Base-by-base conservation (phyloP, 2,797 vertebrate genomes). In the Platyrinchus mystaceus region DNA sequence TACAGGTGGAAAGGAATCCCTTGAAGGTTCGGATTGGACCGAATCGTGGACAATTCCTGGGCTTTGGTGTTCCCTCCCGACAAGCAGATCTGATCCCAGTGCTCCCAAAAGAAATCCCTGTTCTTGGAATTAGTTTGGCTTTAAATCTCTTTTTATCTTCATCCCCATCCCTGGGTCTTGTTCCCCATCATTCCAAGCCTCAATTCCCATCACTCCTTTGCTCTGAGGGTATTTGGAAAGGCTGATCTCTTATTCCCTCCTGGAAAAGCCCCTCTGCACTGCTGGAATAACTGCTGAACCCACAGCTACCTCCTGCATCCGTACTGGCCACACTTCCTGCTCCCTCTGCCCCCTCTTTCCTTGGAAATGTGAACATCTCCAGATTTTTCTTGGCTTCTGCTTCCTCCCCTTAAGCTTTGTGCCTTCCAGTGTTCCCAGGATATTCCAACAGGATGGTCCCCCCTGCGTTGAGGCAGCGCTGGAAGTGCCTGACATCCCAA, bases 371-470 rank as follows among this genome's bases (percentile, higher is more conserved):
- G 16, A 56, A 49, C 59, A 12, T 44, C 84, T 92, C 60, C 63
- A 47, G 16, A 6, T 53, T 34, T 49, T 76, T 46, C 39, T 86
- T 68, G 60, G 49, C 74, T 92, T 89, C 69, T 78, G 60, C 47
- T 81, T 79, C 78, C 36, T 64, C 4, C 20, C 37, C 75, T 75
- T 73, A 6, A 88, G 78, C 69, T 76, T 63, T 37, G 78, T 94
- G 91, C 95, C 93, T 94, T 89, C 49, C 26, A 11, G 39, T 63
- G 66, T 92, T 73, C 58, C 87, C 36, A 5, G 6, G 36, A 10
- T 43, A 22, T 28, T 50, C 32, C 62, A 12, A 0, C 10, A 50
- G 88, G 55, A 28, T 32, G 32, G 62, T 49, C 56, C 44, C 14
- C 17, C 55, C 27, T 16, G 3, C 0, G 20, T 2, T 37, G 68